Evolutionary conservation across 2,888 invertebrate genomes (phyloP).

Genomic region (Malacosoma neustria): DNA sequence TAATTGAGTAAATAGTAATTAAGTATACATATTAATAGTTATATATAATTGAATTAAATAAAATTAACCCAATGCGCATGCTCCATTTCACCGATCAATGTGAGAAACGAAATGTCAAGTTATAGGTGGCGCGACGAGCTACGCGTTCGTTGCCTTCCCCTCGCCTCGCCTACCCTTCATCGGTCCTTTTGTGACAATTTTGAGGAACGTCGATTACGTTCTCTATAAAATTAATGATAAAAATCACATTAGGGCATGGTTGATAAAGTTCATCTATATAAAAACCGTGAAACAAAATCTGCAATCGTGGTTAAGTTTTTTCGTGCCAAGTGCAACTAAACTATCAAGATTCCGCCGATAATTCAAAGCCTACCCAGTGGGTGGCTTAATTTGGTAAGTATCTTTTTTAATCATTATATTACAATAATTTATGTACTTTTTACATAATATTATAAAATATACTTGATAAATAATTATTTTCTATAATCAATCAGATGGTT

Average conservation of each 20-base stretch:
- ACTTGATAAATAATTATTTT: no score
- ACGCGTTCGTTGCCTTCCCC: conserved; percentile 24
- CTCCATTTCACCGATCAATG: conserved; percentile 36
- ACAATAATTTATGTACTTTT: conserved; percentile 10
- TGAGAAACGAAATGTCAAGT: background rate
- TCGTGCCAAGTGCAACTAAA: conserved; percentile 76
- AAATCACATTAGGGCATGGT: conserved; percentile 68
- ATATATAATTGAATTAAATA: no score
- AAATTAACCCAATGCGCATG: conserved; percentile 44
- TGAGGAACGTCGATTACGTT: conserved; percentile 52
- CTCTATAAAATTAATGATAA: conserved; percentile 40
- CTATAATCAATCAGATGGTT: no score
- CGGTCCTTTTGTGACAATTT: conserved; percentile 66
- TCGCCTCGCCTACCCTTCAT: no score
- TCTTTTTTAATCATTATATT: conserved; percentile 16
- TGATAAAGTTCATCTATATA: conserved; percentile 56
- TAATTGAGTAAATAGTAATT: no score
- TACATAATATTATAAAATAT: no score
- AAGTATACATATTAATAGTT: no score
- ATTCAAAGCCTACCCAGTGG: conserved; percentile 86
- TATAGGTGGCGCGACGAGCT: background rate
- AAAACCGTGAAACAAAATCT: conserved; percentile 58
- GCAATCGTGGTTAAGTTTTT: conserved; percentile 66
- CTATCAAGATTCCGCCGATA: conserved; percentile 89
- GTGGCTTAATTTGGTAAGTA: conserved; percentile 83